phyloP scores from a whole-genome alignment of 2,797 vertebrate species.

The Enteromius argenteus region DNA sequence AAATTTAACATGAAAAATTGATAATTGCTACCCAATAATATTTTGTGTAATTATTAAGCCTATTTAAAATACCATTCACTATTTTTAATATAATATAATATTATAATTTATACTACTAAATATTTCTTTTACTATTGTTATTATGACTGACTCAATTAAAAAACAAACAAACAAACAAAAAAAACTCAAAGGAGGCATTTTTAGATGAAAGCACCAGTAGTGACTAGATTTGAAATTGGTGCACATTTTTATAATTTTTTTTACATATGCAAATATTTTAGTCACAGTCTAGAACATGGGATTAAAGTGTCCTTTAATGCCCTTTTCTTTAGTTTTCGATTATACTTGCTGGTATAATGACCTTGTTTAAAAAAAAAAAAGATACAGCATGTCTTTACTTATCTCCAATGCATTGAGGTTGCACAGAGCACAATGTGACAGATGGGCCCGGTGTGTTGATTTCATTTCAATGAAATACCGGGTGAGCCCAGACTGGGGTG shows the following conservation, averaged over 20 bases:
- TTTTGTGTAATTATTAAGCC: not conserved
- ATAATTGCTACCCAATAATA: not conserved
- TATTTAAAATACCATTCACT: not conserved
- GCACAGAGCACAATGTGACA: slow-evolving; percentile 49
- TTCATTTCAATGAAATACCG: slow-evolving; percentile 53
- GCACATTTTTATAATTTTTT: not conserved
- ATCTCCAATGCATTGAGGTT: not conserved
- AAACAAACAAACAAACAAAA: no score
- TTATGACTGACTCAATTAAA: not conserved
- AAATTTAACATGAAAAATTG: not conserved
- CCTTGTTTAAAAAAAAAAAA: not conserved
- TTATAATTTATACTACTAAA: not conserved
- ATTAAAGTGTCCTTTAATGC: not conserved
- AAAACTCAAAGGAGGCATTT: not conserved
- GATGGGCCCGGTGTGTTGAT: slow-evolving; percentile 64
- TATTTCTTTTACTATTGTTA: not conserved
- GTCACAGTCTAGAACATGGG: not conserved
- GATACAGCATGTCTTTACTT: not conserved
- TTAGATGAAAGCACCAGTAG: not conserved
- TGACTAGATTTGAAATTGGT: not conserved
- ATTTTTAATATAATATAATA: not conserved
- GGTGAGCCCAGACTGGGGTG: slow-evolving; percentile 49
- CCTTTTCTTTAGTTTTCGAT: slow-evolving; percentile 3
- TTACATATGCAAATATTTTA: not conserved
- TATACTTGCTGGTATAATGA: slow-evolving; percentile 20